A percentile compares a stretch with the other conserved stretches of the same genome.
These are phyloP conservation scores for Cephalophus harveyi DNA, from an alignment of 2,113 vertebrate species.

Conservation along the genomic window DNA sequence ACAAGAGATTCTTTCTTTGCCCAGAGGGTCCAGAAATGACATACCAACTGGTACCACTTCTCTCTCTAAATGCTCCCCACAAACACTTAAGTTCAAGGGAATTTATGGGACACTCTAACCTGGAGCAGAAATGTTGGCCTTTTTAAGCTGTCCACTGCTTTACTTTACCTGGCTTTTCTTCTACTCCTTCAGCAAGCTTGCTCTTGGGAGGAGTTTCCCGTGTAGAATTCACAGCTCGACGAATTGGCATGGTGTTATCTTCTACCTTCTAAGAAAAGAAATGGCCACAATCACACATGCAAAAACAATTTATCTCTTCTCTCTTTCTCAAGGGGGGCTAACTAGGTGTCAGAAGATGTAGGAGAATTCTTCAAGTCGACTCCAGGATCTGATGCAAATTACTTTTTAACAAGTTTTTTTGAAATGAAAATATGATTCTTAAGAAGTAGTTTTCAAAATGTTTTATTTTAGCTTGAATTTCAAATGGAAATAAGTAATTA, in stretches of 20 bases:
- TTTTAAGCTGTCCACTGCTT: not conserved
- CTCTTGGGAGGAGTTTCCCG: constrained; percentile 89
- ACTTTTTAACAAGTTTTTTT: constrained; percentile 57
- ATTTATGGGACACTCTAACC: not conserved
- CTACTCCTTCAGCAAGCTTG: constrained; percentile 86
- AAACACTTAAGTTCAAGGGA: constrained; percentile 10
- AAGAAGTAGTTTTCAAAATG: constrained; percentile 33
- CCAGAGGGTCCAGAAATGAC: not conserved
- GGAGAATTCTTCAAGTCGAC: constrained; percentile 64
- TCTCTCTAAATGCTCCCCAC: not conserved
- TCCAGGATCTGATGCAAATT: constrained; percentile 63
- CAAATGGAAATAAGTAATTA: constrained; percentile 28
- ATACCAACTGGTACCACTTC: not conserved
- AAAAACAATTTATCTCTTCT: not conserved
- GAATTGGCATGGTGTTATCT: constrained; percentile 92
- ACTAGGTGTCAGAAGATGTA: constrained; percentile 62
- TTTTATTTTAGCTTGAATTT: constrained; percentile 44
- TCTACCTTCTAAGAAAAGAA: constrained; percentile 76
- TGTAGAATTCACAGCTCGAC: constrained; percentile 88
- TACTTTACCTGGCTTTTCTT: constrained; percentile 81
- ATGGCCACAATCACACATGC: constrained; percentile 50
- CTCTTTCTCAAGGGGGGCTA: constrained; percentile 58
- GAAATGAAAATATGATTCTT: constrained; percentile 29
- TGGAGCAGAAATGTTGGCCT: not conserved
- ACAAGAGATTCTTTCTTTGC: not conserved